Evolutionary conservation across 1,140 invertebrate species (phyloP).

Genomic region (Ectropis grisescens): DNA sequence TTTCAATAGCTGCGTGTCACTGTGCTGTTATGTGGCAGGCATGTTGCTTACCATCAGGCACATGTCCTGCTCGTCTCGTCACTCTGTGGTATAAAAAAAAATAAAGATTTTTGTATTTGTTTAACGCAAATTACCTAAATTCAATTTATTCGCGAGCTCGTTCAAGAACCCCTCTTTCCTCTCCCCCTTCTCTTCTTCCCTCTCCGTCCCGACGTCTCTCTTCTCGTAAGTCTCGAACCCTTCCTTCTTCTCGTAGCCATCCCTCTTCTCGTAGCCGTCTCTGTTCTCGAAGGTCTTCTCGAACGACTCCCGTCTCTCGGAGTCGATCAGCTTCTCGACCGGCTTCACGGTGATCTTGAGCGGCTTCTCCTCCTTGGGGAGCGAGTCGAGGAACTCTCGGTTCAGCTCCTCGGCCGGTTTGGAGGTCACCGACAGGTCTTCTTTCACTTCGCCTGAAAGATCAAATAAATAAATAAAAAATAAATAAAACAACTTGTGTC

Average conservation of each 20-base stretch:
- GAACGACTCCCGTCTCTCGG: conserved; percentile 16
- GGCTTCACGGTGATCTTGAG: conserved; percentile 35
- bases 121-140: conserved; percentile 27
- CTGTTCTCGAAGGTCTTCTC: conserved; percentile 6
- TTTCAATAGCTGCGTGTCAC: no score
- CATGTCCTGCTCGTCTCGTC: no score
- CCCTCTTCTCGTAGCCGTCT: conserved; percentile 1
- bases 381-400: conserved; percentile 53
- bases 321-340: conserved; percentile 37
- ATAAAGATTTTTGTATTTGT: no score
- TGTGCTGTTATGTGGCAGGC: no score
- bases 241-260: no score
- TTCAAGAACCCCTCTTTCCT: conserved; percentile 13
- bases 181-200: no score
- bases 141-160: conserved; percentile 24
- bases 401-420: conserved; percentile 55
- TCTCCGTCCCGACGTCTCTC: not conserved
- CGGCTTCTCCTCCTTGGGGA: conserved; percentile 32
- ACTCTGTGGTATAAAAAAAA: no score
- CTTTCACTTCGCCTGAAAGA: conserved; percentile 4
- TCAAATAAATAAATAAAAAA: no score
- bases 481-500: no score
- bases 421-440: conserved; percentile 25
- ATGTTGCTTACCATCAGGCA: no score
- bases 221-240: no score